phyloP scores from a whole-genome alignment of 2,797 vertebrate species.

The Pyrocephalus nanus region DNA sequence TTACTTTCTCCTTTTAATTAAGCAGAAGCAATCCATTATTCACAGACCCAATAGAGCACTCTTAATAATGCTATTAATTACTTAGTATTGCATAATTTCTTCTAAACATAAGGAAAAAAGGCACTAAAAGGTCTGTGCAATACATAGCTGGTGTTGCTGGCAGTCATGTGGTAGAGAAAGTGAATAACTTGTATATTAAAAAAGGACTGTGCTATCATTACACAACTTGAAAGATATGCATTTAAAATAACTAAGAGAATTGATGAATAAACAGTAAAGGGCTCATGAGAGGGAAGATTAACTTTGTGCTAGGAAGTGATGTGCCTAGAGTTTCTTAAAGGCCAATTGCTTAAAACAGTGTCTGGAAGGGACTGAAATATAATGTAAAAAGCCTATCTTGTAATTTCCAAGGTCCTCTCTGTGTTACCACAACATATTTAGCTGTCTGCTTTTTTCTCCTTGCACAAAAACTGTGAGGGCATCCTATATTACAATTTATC shows the following conservation, averaged over 20 bases:
- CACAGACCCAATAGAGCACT: not conserved
- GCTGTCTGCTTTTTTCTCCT: not conserved
- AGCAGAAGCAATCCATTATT: not conserved
- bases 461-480: not conserved
- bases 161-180: not conserved
- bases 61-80: not conserved
- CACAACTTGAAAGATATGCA: constrained; percentile 26
- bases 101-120: not conserved
- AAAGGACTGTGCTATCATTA: constrained; percentile 13
- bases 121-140: not conserved
- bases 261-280: constrained; percentile 17
- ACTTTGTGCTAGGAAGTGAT: not conserved
- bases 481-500: not conserved
- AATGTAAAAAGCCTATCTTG: not conserved
- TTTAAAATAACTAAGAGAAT: constrained; percentile 32
- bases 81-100: not conserved
- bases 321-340: constrained; percentile 9
- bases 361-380: not conserved
- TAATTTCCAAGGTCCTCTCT: not conserved
- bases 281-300: constrained; percentile 15
- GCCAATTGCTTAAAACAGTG: not conserved
- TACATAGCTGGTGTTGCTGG: constrained; percentile 12
- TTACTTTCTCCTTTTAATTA: constrained; percentile 31
- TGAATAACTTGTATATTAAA: constrained; percentile 1
- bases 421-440: not conserved